These are phyloP conservation scores for Cheilinus undulatus DNA, from an alignment of 2,113 vertebrate species.

Conservation along the genomic window DNA sequence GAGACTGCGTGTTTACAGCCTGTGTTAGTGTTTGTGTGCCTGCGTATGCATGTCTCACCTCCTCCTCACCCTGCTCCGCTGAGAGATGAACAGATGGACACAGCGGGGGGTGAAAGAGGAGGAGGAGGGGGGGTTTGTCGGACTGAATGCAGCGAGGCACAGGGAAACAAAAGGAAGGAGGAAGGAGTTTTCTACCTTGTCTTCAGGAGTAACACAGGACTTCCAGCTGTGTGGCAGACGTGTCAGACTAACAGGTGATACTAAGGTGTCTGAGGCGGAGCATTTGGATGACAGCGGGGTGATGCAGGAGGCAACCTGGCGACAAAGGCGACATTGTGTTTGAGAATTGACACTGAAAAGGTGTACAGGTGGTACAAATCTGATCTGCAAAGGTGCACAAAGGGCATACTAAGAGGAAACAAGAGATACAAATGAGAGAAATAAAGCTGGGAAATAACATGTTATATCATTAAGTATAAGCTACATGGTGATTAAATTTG, in stretches of 20 bases:
- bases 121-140: conserved; percentile 11
- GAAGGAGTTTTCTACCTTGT: conserved; percentile 48
- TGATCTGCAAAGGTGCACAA: conserved; percentile 34
- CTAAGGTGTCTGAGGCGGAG: conserved; percentile 53
- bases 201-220: conserved; percentile 38
- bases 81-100: conserved; percentile 78
- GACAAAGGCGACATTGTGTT: conserved; percentile 55
- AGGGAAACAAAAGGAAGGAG: conserved; percentile 57
- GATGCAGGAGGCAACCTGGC: conserved; percentile 60
- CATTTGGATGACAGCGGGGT: conserved; percentile 60
- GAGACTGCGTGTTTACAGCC: conserved; percentile 61
- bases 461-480: neutral
- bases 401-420: conserved; percentile 24
- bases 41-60: conserved; percentile 67
- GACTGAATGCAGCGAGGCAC: conserved; percentile 47
- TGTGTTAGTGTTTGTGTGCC: conserved; percentile 64
- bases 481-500: neutral
- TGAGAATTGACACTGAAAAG: conserved; percentile 14
- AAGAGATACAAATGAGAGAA: neutral
- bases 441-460: neutral
- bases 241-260: conserved; percentile 74
- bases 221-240: conserved; percentile 50
- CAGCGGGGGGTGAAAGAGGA: conserved; percentile 49
- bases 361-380: conserved; percentile 31
- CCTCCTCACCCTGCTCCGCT: conserved; percentile 70